Conservation (phyloP, 2,888 invertebrate species). For the Tortrix viridana region DNA sequence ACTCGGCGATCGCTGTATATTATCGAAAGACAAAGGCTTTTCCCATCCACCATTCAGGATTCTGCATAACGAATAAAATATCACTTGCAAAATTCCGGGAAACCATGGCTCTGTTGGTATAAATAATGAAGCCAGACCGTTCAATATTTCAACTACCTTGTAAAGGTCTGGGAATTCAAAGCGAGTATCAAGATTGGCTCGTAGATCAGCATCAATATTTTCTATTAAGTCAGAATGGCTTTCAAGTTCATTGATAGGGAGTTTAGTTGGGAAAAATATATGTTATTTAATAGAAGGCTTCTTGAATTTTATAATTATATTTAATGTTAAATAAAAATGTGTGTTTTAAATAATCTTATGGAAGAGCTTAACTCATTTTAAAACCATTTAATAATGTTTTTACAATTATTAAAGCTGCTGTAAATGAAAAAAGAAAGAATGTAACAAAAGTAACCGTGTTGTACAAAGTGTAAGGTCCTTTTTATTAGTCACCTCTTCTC, state of each 20-base stretch:
- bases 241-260: background rate
- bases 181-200: slow-evolving; percentile 27
- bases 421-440: slow-evolving; percentile 10
- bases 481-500: slow-evolving; percentile 15
- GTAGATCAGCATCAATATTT: slow-evolving; percentile 22
- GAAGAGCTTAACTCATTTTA: background rate
- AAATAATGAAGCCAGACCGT: slow-evolving; percentile 34
- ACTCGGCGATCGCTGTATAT: slow-evolving; percentile 41
- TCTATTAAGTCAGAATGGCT: slow-evolving; percentile 8
- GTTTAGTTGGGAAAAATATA: background rate
- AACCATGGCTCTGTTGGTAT: slow-evolving; percentile 34
- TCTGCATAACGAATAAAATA: slow-evolving; percentile 44
- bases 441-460: slow-evolving; percentile 8
- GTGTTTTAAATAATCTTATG: slow-evolving; percentile 8
- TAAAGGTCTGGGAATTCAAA: slow-evolving; percentile 16
- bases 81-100: slow-evolving; percentile 36
- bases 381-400: slow-evolving; percentile 2
- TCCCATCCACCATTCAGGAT: slow-evolving; percentile 38
- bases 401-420: slow-evolving; percentile 16
- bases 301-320: background rate
- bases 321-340: background rate
- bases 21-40: slow-evolving; percentile 46
- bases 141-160: slow-evolving; percentile 32
- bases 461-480: slow-evolving; percentile 15
- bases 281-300: background rate